phyloP scores from a whole-genome alignment of 2,797 vertebrate genomes.

The Thripadectes ignobilis region DNA sequence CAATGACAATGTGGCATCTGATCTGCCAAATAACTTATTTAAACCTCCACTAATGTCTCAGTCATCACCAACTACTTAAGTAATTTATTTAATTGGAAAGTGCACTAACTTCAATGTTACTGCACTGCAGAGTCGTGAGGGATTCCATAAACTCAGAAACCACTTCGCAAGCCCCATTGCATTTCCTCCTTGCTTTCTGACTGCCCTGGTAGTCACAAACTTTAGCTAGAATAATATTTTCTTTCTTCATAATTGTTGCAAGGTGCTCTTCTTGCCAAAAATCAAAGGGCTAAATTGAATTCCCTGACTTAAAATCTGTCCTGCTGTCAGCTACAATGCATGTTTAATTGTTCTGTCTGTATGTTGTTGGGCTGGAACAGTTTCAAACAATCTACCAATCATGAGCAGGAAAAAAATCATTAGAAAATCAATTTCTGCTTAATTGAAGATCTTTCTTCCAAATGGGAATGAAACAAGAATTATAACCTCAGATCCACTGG shows the following conservation, averaged over 20 bases:
- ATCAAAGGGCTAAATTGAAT: conserved; percentile 48
- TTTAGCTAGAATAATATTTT: background rate
- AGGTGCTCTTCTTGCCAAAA: conserved; percentile 18
- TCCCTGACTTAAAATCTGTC: conserved; percentile 35
- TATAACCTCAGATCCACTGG: conserved; percentile 48
- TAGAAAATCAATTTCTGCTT: conserved; percentile 80
- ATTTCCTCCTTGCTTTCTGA: background rate
- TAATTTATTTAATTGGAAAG: background rate
- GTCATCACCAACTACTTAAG: background rate
- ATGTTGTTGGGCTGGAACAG: conserved; percentile 47
- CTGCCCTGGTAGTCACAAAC: background rate
- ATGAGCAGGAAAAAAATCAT: conserved; percentile 60
- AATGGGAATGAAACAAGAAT: conserved; percentile 70
- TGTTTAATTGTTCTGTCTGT: conserved; percentile 64
- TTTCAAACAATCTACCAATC: conserved; percentile 67
- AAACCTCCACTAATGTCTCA: background rate
- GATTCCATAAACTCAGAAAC: background rate
- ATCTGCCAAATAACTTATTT: background rate
- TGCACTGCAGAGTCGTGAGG: background rate
- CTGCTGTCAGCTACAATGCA: conserved; percentile 8
- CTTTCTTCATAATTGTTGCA: background rate
- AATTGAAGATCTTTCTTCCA: conserved; percentile 76
- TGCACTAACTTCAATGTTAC: background rate
- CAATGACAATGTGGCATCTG: background rate
- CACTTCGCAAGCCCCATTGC: background rate